Conservation (phyloP, 1,140 invertebrate species). For the Lepidurus apus region DNA sequence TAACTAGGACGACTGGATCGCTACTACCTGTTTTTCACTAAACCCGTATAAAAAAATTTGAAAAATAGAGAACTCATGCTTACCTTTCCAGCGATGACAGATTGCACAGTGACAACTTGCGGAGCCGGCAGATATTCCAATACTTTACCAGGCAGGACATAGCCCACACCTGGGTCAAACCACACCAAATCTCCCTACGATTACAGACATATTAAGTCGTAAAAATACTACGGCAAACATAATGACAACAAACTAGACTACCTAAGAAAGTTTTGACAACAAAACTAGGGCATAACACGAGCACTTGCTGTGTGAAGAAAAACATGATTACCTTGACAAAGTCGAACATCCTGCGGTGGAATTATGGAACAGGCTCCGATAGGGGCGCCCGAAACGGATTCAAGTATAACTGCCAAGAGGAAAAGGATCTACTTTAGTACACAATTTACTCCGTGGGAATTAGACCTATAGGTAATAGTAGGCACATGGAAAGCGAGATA, state of each 20-base stretch:
- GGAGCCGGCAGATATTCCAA: conserved; percentile 79
- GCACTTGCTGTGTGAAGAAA: not conserved
- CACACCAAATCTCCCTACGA: conserved; percentile 73
- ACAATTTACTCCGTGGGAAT: not conserved
- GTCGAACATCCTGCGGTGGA: not conserved
- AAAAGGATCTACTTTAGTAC: not conserved
- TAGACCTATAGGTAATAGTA: not conserved
- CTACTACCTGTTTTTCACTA: too few relatives aligned
- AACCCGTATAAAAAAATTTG: not conserved
- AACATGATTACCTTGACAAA: not conserved
- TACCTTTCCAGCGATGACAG: conserved; percentile 81
- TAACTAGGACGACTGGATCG: too few relatives aligned
- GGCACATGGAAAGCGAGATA: too few relatives aligned
- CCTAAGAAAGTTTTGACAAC: not conserved
- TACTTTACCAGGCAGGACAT: conserved; percentile 81
- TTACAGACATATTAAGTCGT: not conserved
- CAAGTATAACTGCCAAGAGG: not conserved
- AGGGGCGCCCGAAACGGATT: not conserved
- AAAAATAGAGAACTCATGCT: conserved; percentile 20
- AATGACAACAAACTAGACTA: not conserved
- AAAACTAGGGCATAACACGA: not conserved
- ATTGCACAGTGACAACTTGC: conserved; percentile 79
- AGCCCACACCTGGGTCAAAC: conserved; percentile 84
- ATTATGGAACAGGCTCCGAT: not conserved
- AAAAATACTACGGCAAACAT: conserved; percentile 24